Evolutionary conservation across 2,797 vertebrate species (phyloP).

Genomic region (Syngnathus acus): DNA sequence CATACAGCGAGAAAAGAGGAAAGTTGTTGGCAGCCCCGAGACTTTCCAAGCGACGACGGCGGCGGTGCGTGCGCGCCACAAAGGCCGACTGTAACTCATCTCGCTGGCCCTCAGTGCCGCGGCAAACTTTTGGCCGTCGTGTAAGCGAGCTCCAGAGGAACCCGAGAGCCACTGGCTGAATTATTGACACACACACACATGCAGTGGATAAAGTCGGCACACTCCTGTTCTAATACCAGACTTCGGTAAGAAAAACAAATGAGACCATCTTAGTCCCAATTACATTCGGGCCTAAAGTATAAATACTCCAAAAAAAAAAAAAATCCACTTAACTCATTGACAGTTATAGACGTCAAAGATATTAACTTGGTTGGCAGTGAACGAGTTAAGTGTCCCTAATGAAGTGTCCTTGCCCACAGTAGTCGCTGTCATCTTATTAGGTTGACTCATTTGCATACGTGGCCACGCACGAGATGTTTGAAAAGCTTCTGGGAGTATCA

Average conservation of each 20-base stretch:
- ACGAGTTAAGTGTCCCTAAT: not conserved
- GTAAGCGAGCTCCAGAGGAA: conserved; percentile 1
- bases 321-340: too few relatives aligned
- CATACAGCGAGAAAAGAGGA: not conserved
- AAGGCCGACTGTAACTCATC: conserved; percentile 4
- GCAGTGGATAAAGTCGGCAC: not conserved
- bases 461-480: not conserved
- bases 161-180: conserved; percentile 5
- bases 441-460: not conserved
- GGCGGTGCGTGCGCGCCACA: not conserved
- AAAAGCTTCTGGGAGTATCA: not conserved
- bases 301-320: too few relatives aligned
- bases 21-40: not conserved
- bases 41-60: not conserved
- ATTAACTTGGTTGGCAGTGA: too few relatives aligned
- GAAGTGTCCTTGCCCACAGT: not conserved
- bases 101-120: not conserved
- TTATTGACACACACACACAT: conserved; percentile 5
- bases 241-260: not conserved
- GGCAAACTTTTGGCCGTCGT: not conserved
- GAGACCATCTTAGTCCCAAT: not conserved
- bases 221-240: not conserved
- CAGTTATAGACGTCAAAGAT: too few relatives aligned
- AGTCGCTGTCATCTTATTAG: not conserved
- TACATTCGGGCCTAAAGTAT: too few relatives aligned